Conservation (phyloP, 2,888 invertebrate species). For the Tachina fera region DNA sequence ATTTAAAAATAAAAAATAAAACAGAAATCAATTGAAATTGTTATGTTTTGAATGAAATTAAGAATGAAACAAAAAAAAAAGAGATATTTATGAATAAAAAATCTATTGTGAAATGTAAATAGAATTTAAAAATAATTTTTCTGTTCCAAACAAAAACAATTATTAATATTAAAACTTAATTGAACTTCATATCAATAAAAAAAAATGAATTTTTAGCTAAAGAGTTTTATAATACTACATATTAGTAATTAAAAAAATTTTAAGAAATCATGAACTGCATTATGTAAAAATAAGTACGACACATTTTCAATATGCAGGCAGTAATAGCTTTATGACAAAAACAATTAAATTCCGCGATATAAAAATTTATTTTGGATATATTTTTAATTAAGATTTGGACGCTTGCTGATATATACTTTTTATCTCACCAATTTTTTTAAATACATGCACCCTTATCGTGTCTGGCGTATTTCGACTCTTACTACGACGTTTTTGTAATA, state of each 20-base stretch:
- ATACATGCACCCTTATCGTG: too few species aligned
- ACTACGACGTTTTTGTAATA: too few species aligned
- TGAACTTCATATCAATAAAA: constrained; percentile 38
- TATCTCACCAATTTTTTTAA: too few species aligned
- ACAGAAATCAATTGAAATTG: constrained; percentile 45
- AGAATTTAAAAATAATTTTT: constrained; percentile 45
- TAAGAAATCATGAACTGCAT: not conserved
- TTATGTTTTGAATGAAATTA: constrained; percentile 54
- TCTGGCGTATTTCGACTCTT: too few species aligned
- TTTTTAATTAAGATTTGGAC: too few species aligned
- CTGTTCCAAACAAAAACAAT: constrained; percentile 34
- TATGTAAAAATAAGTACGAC: not conserved
- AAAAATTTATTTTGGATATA: too few species aligned
- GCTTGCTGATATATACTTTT: too few species aligned
- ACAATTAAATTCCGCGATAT: too few species aligned
- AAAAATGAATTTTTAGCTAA: constrained; percentile 16
- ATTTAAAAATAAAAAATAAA: not conserved
- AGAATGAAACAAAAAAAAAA: constrained; percentile 14
- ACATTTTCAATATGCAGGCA: not conserved
- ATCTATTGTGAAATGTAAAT: constrained; percentile 54
- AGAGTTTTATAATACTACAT: not conserved
- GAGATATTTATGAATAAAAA: constrained; percentile 17
- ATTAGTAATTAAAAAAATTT: not conserved
- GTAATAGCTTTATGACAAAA: not conserved
- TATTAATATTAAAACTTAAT: constrained; percentile 28